Evolutionary conservation across 2,113 vertebrate genomes (phyloP), one percentile per base, ranked within the genome.

Genomic region (Heliornis fulica): DNA sequence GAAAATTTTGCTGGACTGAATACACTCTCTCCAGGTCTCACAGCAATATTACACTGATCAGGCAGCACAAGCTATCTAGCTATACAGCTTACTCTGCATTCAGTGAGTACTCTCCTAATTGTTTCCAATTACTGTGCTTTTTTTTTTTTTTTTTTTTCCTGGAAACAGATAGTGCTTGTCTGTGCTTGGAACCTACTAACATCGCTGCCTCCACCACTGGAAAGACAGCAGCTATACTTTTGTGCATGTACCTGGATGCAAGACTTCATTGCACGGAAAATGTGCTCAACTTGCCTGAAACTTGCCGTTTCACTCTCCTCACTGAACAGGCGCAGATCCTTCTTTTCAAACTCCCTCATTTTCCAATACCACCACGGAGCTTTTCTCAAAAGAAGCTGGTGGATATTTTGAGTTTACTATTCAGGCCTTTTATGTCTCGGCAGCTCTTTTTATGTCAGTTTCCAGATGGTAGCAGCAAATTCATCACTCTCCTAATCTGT

Each of bases 91-190:
- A 75, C 19, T 93, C 81, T 66, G 64, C 63, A 96, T 95, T 94
- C 89, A 61, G 64, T 26, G 32, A 83, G 78, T 17, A 26, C 11
- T 50, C 41, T 68, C 53, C 66, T 96, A 96, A 96, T 92, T 91
- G 75, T 84, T 95, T 90, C 75, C 68, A 94, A 95, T 95, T 96
- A 95, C 36, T 21, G 29, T 43, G 50, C 18, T 60, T 77, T 89
- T 65, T 83, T 46, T 46, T 46, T 46, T 21, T 46, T 46, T 46
- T 14, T 22, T 46, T 46, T 14, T 22, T 93, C 50, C 79, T 66
- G 71, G 65, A 87, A 96, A 86, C 63, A 89, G 69, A 88, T 48
- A 74, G 31, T 54, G 70, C 59, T 89, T 89, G 63, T 82, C 63
- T 89, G 65, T 83, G 66, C 66, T 69, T 80, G 81, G 77, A 92